Base-by-base conservation (phyloP, 2,797 vertebrate species). In the Anas flavirostris region DNA sequence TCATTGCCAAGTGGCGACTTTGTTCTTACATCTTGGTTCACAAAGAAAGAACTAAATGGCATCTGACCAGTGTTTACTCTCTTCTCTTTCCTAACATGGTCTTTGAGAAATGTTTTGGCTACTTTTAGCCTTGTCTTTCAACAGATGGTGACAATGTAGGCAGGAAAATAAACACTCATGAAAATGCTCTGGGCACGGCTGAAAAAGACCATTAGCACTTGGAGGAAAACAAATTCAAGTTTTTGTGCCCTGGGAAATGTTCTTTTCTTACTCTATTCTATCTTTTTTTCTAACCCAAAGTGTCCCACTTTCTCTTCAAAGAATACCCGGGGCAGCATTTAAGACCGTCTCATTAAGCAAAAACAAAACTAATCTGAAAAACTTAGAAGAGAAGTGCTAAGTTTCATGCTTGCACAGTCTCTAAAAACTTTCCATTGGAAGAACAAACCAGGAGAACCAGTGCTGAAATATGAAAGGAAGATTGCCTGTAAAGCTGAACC, bases 191-290 rank as follows among this genome's bases (percentile, higher is more conserved):
- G 97, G 96, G 88, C 39, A 70, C n/a, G 52, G 79, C 88, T 96
- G 95, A 97, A 97, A 95, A 94, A 96, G 96, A 91, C 92, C 82
- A 86, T 96, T 92, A 92, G 93, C 72, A 86, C 72, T 95, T 91
- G 95, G 91, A 95, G 15, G 17, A 73, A 94, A 96, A 55, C 48
- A 23, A 97, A 91, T 60, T 82, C 64, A 92, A 94, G 92, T 56
- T 31, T 95, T 80, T 83, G 79, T 89, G 93, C 91, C 84, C 95
- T 88, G 84, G 94, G 93, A 96, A 96, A 91, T 74, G 66, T 81
- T 69, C 62, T 53, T 56, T 91, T 93, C 56, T 59, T 13, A 58
- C 79, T 94, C 85, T 90, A 41, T 69, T 91, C 33, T 73, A n/a
- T 87, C 25, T 82, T 86, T 88, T 83, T 60, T 67, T 58, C 94